Evolutionary conservation across 2,888 invertebrate species (phyloP).

Genomic region (Metopia argyrocephala): DNA sequence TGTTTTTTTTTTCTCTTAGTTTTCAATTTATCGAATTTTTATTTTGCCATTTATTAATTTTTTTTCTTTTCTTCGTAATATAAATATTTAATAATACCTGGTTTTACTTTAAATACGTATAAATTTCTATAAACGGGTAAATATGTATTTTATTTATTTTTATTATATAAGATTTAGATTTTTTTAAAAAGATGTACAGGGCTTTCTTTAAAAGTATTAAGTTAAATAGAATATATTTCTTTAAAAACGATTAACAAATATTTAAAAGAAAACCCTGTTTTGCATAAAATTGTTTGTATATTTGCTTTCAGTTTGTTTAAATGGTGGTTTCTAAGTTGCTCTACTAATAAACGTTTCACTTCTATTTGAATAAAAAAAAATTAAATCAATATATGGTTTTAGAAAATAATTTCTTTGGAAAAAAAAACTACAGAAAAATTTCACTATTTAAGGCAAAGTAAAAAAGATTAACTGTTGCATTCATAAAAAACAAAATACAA

Average conservation of each 20-base stretch:
- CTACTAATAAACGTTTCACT: conserved; percentile 32
- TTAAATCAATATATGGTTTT: conserved; percentile 1
- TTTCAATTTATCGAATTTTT: conserved; percentile 13
- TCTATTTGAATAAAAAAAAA: background rate
- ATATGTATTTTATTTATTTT: conserved; percentile 42
- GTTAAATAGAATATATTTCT: background rate
- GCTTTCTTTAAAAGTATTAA: background rate
- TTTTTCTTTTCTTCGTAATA: conserved; percentile 33
- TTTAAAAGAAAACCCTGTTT: conserved; percentile 42
- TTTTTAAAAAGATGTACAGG: conserved; percentile 25
- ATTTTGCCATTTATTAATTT: conserved; percentile 16
- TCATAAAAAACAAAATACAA: too few relatives aligned
- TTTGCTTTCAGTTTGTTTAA: conserved; percentile 14
- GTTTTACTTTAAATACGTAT: conserved; percentile 62
- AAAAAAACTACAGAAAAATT: conserved; percentile 31
- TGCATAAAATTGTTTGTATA: conserved; percentile 19
- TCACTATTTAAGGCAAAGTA: conserved; percentile 54
- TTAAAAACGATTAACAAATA: conserved; percentile 31
- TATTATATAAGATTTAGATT: conserved; percentile 24
- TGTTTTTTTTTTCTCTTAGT: conserved; percentile 62
- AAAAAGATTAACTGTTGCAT: conserved; percentile 6
- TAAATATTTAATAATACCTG: conserved; percentile 52
- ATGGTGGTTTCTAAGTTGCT: conserved; percentile 61
- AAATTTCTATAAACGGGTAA: conserved; percentile 62
- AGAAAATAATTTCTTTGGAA: conserved; percentile 5